A percentile compares a stretch with the other conserved stretches of the same genome.
These are phyloP conservation scores for Thamnaconus septentrionalis DNA, from an alignment of 2,113 vertebrate genomes.

Conservation along the genomic window DNA sequence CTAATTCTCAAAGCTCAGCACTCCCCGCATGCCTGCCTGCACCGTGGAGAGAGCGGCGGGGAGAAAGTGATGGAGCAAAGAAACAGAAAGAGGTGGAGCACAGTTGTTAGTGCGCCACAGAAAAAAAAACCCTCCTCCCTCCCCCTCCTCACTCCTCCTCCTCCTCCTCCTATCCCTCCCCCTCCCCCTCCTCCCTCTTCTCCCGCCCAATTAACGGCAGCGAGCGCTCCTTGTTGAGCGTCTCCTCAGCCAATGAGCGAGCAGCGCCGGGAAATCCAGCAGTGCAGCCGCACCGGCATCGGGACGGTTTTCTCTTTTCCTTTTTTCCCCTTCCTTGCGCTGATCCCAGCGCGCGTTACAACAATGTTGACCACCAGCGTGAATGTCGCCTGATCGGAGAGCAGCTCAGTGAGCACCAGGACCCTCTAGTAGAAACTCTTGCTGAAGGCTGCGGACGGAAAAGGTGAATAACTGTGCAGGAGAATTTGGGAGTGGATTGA, in stretches of 20 bases:
- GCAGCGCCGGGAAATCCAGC: constrained; percentile 78
- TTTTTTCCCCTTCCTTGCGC: constrained; percentile 8
- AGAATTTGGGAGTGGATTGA: constrained; percentile 48
- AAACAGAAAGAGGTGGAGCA: constrained; percentile 60
- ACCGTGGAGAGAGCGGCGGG: constrained; percentile 2
- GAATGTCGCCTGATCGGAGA: constrained; percentile 43
- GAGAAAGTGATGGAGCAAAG: constrained; percentile 53
- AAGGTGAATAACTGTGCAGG: background rate
- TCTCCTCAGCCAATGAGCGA: constrained; percentile 66
- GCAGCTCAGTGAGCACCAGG: constrained; percentile 27
- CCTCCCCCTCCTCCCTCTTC: background rate
- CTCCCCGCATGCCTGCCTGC: constrained; percentile 39
- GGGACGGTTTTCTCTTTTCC: constrained; percentile 29
- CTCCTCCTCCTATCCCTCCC: too few relatives aligned
- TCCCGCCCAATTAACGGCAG: constrained; percentile 58
- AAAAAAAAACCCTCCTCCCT: constrained; percentile 9
- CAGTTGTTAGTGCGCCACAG: constrained; percentile 61
- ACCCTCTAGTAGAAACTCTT: constrained; percentile 33
- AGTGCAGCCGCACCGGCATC: constrained; percentile 63
- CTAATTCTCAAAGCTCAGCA: constrained; percentile 72
- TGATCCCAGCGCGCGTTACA: constrained; percentile 62
- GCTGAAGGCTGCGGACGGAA: constrained; percentile 9
- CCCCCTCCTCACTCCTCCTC: too few relatives aligned
- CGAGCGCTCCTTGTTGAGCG: constrained; percentile 59
- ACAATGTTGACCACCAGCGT: constrained; percentile 60